phyloP scores from a whole-genome alignment of 2,113 vertebrate genomes.

The Carlito syrichta region DNA sequence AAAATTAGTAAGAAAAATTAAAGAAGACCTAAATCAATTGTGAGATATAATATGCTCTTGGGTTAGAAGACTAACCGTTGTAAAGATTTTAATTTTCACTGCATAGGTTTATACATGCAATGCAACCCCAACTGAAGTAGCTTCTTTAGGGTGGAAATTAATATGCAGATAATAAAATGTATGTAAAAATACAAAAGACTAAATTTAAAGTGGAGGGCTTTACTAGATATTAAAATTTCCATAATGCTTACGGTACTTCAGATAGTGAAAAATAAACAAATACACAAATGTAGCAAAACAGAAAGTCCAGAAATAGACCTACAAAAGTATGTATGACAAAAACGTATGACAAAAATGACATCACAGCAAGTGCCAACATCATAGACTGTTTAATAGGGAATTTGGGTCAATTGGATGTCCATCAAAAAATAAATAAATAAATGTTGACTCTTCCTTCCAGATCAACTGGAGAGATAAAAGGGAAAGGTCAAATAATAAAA shows the following conservation, averaged over 20 bases:
- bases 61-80: neutral
- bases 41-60: neutral
- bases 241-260: neutral
- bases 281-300: neutral
- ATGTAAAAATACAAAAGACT: neutral
- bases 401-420: no score
- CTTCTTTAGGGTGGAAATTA: neutral
- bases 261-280: neutral
- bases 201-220: neutral
- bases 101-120: neutral
- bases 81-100: neutral
- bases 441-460: neutral
- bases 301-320: neutral
- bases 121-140: neutral
- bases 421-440: neutral
- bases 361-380: fast-evolving
- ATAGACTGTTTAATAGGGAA: neutral
- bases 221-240: neutral
- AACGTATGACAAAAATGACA: neutral
- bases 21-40: neutral
- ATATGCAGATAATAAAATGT: neutral
- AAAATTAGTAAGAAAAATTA: neutral
- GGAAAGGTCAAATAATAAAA: neutral
- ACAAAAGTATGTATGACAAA: neutral
- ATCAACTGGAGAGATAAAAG: neutral